phyloP scores from a whole-genome alignment of 2,113 vertebrate species.

The Macaca mulatta region DNA sequence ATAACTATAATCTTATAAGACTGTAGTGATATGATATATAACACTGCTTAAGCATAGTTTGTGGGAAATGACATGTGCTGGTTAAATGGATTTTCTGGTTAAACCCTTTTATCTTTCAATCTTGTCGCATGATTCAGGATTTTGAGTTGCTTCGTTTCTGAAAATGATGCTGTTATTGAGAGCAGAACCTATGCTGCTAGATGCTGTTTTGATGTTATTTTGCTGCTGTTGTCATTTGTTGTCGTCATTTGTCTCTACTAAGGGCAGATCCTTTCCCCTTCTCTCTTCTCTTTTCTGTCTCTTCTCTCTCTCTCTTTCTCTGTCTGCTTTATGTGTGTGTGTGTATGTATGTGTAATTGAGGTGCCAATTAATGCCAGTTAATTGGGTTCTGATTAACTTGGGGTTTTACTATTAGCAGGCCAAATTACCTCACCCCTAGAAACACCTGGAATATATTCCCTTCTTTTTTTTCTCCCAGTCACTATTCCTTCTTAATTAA shows the following conservation, averaged over 20 bases:
- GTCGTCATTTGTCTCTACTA: not conserved
- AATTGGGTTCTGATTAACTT: conserved; percentile 4
- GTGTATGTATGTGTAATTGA: not conserved
- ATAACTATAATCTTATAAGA: no score
- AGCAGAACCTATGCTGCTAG: not conserved
- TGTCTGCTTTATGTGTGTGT: not conserved
- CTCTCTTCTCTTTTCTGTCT: not conserved
- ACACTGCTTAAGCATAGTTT: not conserved
- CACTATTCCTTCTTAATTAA: not conserved
- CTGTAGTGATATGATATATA: not conserved
- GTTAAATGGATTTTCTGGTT: conserved; percentile 34
- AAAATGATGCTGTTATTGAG: not conserved
- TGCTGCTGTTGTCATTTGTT: not conserved
- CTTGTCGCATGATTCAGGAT: conserved; percentile 5
- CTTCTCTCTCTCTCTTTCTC: no score
- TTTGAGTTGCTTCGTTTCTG: conserved; percentile 45
- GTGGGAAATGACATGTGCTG: not conserved
- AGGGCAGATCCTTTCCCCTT: not conserved
- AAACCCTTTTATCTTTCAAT: conserved; percentile 36
- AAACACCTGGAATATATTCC: conserved; percentile 37
- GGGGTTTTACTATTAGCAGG: conserved; percentile 33
- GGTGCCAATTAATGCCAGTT: conserved; percentile 21
- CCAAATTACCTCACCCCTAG: conserved; percentile 4
- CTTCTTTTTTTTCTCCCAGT: not conserved
- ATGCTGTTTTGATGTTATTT: not conserved